A percentile compares a stretch with the other conserved stretches of the same genome.
These are phyloP conservation scores for Glyptemys insculpta DNA, from an alignment of 2,797 vertebrate genomes.

Conservation along the genomic window DNA sequence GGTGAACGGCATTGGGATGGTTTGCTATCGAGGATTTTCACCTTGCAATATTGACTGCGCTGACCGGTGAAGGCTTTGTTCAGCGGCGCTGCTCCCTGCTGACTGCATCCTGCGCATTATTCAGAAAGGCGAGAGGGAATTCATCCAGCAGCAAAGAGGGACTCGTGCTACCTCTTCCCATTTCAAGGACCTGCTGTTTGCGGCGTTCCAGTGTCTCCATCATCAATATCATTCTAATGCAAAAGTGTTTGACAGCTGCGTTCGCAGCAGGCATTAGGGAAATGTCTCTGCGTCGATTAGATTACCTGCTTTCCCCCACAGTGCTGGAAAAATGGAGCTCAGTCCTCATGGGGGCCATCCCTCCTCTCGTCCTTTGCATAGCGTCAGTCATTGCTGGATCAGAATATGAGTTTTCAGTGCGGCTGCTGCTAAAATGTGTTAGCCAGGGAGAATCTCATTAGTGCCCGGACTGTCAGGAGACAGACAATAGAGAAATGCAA, in stretches of 20 bases:
- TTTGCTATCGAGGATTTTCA: background rate
- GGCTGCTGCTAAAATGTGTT: background rate
- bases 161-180: background rate
- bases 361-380: accelerated
- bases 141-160: background rate
- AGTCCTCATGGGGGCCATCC: background rate
- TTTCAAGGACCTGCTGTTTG: background rate
- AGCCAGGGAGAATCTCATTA: constrained; percentile 2
- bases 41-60: background rate
- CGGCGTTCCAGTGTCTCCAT: background rate
- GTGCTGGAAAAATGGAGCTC: background rate
- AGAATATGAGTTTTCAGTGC: background rate
- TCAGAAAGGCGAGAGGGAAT: background rate
- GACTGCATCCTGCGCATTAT: background rate
- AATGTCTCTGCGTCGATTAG: background rate
- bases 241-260: background rate
- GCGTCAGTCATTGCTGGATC: background rate
- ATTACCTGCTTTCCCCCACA: background rate
- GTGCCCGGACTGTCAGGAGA: constrained; percentile 1
- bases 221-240: accelerated
- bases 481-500: background rate
- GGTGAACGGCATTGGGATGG: background rate
- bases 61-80: background rate
- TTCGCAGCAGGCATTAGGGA: background rate
- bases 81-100: background rate